Percentiles rank a stretch among this genome's conserved stretches.
phyloP scores from a whole-genome alignment of 2,113 vertebrate genomes.

The Corythornis vintsioides region DNA sequence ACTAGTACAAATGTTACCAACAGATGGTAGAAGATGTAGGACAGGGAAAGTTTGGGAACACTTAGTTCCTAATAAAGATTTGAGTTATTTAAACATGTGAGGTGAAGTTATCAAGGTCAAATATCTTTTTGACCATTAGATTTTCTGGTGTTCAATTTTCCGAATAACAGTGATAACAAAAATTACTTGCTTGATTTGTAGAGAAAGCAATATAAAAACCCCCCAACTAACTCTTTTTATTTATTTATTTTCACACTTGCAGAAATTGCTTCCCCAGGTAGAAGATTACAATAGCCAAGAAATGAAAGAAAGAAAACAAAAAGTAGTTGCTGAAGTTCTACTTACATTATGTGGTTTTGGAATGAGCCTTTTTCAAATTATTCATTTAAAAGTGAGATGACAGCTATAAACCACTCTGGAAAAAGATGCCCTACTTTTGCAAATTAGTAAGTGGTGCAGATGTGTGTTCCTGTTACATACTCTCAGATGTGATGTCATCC shows the following conservation, averaged over 20 bases:
- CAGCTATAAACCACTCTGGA: neutral
- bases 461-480: neutral
- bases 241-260: neutral
- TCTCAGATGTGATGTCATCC: neutral
- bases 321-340: neutral
- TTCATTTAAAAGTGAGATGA: neutral
- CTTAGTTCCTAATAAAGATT: neutral
- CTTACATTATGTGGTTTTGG: neutral
- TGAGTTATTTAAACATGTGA: neutral
- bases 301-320: neutral
- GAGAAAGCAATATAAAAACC: neutral
- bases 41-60: neutral
- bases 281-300: neutral
- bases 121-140: neutral
- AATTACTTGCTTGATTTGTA: neutral
- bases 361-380: neutral
- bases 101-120: neutral
- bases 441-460: neutral
- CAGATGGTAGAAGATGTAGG: neutral
- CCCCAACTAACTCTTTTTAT: accelerated
- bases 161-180: neutral
- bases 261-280: neutral
- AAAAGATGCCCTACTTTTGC: neutral
- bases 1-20: neutral
- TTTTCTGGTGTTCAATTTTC: neutral